Evolutionary conservation across 1,140 invertebrate genomes (phyloP).

Genomic region (Drosophila ficusphila): DNA sequence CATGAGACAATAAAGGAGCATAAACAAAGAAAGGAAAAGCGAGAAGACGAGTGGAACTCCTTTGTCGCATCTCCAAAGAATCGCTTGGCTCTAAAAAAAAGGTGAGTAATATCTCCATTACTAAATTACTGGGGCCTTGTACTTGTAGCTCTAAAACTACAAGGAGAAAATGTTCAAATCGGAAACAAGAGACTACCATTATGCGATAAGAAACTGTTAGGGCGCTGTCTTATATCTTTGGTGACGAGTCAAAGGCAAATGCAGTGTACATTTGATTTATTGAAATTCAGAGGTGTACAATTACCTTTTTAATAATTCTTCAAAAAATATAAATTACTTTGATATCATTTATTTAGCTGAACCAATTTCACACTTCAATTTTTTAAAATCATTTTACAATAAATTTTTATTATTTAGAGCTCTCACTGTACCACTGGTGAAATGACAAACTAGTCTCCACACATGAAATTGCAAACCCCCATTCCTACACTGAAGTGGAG

Average conservation of each 20-base stretch:
- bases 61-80: conserved; percentile 29
- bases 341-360: too few species aligned
- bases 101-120: conserved; percentile 39
- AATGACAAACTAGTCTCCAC: conserved; percentile 5
- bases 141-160: conserved; percentile 7
- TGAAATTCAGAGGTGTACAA: too few species aligned
- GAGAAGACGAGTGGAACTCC: conserved; percentile 17
- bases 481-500: neutral
- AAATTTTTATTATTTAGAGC: too few species aligned
- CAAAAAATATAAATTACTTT: too few species aligned
- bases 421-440: neutral
- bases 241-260: conserved; percentile 7
- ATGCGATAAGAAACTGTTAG: conserved; percentile 16
- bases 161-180: conserved; percentile 17
- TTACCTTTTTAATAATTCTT: too few species aligned
- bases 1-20: conserved; percentile 63
- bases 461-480: conserved; percentile 13
- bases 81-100: conserved; percentile 11
- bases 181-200: conserved; percentile 20
- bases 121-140: conserved; percentile 4
- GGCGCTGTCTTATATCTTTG: conserved; percentile 3
- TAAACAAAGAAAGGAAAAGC: conserved; percentile 6
- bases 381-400: too few species aligned
- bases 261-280: neutral
- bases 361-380: too few species aligned